A percentile compares a stretch with the other conserved stretches of the same genome.
Evolutionary conservation across 2,113 vertebrate genomes (phyloP).

Genomic region (Halichoeres trimaculatus): DNA sequence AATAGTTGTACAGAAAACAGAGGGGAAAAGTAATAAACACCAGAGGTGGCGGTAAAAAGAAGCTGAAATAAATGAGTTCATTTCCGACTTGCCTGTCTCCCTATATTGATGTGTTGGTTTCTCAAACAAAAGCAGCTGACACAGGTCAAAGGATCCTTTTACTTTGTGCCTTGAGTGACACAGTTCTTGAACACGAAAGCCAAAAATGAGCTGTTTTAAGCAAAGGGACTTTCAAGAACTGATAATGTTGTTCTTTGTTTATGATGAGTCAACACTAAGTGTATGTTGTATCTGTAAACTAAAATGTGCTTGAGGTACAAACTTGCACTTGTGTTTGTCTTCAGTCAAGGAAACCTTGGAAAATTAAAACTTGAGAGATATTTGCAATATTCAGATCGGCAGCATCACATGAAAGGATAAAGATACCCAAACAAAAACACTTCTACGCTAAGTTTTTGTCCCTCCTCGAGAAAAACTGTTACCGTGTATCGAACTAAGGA

Average conservation of each 20-base stretch:
- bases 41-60: not conserved
- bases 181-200: not conserved
- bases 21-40: not conserved
- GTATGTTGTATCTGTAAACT: not conserved
- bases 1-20: not conserved
- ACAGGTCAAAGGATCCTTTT: constrained; percentile 1
- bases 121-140: not conserved
- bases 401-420: constrained; percentile 4
- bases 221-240: too few species aligned
- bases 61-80: not conserved
- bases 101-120: constrained; percentile 6
- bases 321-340: not conserved
- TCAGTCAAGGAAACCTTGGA: constrained; percentile 26
- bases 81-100: not conserved
- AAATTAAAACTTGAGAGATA: constrained; percentile 55
- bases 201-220: too few species aligned
- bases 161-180: constrained; percentile 6
- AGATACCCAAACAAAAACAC: not conserved
- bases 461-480: not conserved
- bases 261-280: not conserved
- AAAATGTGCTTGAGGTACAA: not conserved
- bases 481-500: not conserved
- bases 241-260: too few species aligned
- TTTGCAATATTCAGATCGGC: constrained; percentile 50
- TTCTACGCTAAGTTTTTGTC: too few species aligned